Conservation (phyloP, 2,797 vertebrate species). For the Varecia variegata region DNA sequence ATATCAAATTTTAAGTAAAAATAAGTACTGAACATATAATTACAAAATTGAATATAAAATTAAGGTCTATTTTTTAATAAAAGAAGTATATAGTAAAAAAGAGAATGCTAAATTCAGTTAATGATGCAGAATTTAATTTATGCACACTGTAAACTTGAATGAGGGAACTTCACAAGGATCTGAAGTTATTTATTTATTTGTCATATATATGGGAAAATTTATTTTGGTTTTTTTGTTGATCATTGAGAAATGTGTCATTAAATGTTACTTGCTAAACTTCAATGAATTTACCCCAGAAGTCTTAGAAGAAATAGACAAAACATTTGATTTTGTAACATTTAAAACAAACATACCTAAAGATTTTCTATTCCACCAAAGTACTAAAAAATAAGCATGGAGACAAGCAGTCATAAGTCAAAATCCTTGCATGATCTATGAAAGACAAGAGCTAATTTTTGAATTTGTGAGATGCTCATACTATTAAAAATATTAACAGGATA, state of each 20-base stretch:
- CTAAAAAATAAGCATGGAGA: not conserved
- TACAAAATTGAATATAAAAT: not conserved
- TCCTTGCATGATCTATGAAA: not conserved
- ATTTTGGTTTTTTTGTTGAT: not conserved
- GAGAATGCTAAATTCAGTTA: not conserved
- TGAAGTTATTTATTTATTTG: not conserved
- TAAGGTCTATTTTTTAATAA: not conserved
- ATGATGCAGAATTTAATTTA: not conserved
- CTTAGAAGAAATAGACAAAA: not conserved
- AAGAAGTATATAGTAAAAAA: not conserved
- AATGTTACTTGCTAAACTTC: not conserved
- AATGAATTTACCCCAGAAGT: not conserved
- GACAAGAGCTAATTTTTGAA: not conserved
- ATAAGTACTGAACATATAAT: not conserved
- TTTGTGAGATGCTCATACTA: not conserved
- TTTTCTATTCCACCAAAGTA: not conserved
- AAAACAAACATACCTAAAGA: not conserved
- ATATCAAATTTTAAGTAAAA: not conserved
- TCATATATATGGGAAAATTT: not conserved
- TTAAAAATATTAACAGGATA: not conserved
- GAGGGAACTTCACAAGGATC: not conserved
- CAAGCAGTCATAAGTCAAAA: not conserved
- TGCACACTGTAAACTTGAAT: not conserved
- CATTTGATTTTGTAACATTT: not conserved
- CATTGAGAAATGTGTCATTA: not conserved